Evolutionary conservation across 2,797 vertebrate species (phyloP).

Genomic region (Sciurus vulgaris): DNA sequence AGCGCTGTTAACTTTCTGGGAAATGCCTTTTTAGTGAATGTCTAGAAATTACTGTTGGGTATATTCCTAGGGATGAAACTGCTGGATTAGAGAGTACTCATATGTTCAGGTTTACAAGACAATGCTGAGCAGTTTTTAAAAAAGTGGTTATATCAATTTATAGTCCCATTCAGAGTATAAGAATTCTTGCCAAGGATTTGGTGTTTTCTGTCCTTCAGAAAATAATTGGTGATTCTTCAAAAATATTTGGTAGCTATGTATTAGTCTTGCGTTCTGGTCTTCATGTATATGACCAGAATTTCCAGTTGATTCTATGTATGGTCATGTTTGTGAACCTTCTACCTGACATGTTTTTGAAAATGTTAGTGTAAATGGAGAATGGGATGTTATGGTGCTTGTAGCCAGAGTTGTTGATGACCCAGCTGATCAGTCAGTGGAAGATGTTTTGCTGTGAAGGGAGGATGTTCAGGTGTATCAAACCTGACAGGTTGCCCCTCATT

Average conservation of each 20-base stretch:
- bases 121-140: conserved; percentile 1
- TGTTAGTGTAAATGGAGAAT: neutral
- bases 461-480: neutral
- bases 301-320: neutral
- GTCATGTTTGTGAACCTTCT: neutral
- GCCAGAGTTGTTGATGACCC: neutral
- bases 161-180: neutral
- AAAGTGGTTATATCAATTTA: conserved; percentile 35
- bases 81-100: neutral
- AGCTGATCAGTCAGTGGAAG: neutral
- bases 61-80: conserved; percentile 49
- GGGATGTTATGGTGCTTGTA: neutral
- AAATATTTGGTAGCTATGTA: neutral
- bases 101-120: conserved; percentile 15
- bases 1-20: conserved; percentile 11
- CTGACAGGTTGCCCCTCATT: neutral
- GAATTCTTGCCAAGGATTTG: neutral
- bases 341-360: conserved; percentile 14
- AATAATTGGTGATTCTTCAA: neutral
- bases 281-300: neutral
- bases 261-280: neutral
- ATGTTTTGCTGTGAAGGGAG: neutral
- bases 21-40: neutral
- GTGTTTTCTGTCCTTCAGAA: conserved; percentile 34
- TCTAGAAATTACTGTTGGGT: conserved; percentile 30